A percentile compares a stretch with the other conserved stretches of the same genome.
Conservation (phyloP, 2,888 invertebrate species). For the Nemurella pictetii region DNA sequence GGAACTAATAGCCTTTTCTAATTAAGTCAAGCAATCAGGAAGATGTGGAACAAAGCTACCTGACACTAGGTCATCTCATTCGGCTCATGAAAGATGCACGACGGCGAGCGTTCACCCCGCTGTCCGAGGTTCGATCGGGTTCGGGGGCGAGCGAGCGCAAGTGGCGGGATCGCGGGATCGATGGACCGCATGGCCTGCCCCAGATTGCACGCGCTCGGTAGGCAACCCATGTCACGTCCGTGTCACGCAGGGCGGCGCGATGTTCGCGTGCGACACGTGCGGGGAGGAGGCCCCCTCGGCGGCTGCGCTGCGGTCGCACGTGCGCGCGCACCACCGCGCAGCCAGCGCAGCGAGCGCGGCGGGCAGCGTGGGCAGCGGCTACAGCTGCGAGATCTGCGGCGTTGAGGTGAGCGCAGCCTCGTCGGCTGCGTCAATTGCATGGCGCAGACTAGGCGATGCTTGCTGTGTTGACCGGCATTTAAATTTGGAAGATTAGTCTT, state of each 20-base stretch:
- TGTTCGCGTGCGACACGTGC: not conserved
- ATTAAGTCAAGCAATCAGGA: not conserved
- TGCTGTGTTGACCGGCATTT: no score
- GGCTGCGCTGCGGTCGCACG: not conserved
- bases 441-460: no score
- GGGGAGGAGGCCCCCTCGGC: not conserved
- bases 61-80: not conserved
- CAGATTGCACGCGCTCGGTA: not conserved
- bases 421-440: not conserved
- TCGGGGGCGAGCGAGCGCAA: not conserved
- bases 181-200: not conserved
- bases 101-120: not conserved
- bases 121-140: not conserved
- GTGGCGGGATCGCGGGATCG: not conserved
- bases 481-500: no score
- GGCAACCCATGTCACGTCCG: not conserved
- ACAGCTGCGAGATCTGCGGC: constrained; percentile 79
- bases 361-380: not conserved
- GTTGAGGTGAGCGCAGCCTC: constrained; percentile 58
- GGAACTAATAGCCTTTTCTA: not conserved
- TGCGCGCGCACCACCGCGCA: not conserved
- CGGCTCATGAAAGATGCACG: not conserved
- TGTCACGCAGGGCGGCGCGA: not conserved
- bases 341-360: not conserved
- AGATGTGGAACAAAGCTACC: not conserved